Conservation (phyloP, 37 sponge, comb jelly and placozoan species). For the Axinella damicornis region DNA sequence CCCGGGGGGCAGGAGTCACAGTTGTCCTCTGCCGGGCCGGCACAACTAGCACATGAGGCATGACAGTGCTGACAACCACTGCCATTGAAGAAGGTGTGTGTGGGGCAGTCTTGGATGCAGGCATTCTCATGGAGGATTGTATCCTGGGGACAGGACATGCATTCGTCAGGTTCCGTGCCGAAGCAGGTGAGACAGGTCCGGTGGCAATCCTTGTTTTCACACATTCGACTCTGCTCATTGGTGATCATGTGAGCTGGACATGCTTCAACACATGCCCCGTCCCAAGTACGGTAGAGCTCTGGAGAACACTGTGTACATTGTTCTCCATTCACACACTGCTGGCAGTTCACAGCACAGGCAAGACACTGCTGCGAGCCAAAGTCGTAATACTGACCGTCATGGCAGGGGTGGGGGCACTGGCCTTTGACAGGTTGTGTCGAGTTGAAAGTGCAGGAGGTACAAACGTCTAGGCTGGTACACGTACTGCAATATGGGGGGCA, state of each 20-base stretch:
- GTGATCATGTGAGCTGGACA: constrained; percentile 45
- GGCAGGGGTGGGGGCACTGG: constrained; percentile 44
- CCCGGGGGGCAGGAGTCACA: constrained; percentile 43
- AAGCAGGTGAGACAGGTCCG: constrained; percentile 61
- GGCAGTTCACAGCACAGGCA: constrained; percentile 33
- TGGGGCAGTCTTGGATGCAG: constrained; percentile 51
- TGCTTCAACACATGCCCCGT: constrained; percentile 26
- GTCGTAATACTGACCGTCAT: constrained; percentile 42
- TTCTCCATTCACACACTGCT: constrained; percentile 9
- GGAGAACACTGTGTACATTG: constrained; percentile 40
- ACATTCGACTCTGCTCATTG: constrained; percentile 4
- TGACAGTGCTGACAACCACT: constrained; percentile 48
- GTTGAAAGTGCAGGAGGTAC: constrained; percentile 22
- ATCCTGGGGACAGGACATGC: constrained; percentile 35
- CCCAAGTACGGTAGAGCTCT: constrained; percentile 14
- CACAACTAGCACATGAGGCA: constrained; percentile 54
- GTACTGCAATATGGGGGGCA: constrained; percentile 26
- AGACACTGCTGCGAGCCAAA: constrained; percentile 16
- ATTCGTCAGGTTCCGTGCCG: constrained; percentile 19
- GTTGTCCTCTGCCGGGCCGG: constrained; percentile 33
- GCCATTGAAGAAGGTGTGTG: constrained; percentile 13
- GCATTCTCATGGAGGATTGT: neutral
- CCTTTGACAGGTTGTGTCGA: constrained; percentile 23
- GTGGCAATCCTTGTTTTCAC: constrained; percentile 41
- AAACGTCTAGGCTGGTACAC: constrained; percentile 13